Evolutionary conservation across 2,113 vertebrate genomes (phyloP).

Genomic region (Carassius gibelio): DNA sequence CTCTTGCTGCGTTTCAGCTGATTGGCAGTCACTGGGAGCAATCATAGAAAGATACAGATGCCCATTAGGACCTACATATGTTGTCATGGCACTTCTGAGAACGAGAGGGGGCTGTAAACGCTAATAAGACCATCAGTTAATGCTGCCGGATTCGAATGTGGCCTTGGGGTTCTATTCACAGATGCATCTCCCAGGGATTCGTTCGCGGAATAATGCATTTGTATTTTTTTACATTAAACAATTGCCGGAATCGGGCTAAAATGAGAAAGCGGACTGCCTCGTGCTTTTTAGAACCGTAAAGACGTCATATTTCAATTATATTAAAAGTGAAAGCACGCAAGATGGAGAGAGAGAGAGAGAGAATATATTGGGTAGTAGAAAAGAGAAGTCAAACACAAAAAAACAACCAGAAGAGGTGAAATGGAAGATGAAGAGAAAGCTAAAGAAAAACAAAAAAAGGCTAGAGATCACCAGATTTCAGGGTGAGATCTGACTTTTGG

Average conservation of each 20-base stretch:
- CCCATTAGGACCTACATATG: conserved; percentile 49
- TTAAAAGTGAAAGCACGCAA: conserved; percentile 14
- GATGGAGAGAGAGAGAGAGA: too few species aligned
- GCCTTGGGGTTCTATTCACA: conserved; percentile 39
- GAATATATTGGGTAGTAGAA: neutral
- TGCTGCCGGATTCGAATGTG: conserved; percentile 36
- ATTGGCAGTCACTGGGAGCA: conserved; percentile 50
- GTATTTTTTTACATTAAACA: conserved; percentile 41
- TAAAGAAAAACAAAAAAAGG: neutral
- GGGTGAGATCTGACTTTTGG: conserved; percentile 10
- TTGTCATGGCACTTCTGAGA: conserved; percentile 51
- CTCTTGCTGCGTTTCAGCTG: conserved; percentile 48
- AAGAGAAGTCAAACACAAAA: conserved; percentile 12
- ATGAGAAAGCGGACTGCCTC: neutral
- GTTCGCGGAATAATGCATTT: conserved; percentile 36
- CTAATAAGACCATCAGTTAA: conserved; percentile 54
- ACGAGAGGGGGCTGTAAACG: conserved; percentile 51
- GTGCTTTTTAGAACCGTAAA: neutral
- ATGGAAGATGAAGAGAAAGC: conserved; percentile 11
- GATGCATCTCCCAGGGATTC: conserved; percentile 49
- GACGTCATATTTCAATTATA: conserved; percentile 21
- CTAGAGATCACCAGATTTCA: neutral
- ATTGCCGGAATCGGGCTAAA: conserved; percentile 37
- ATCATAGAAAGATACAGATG: conserved; percentile 40
- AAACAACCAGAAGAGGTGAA: neutral